Conservation (phyloP, 2,113 vertebrate species). For the Onychostoma macrolepis region DNA sequence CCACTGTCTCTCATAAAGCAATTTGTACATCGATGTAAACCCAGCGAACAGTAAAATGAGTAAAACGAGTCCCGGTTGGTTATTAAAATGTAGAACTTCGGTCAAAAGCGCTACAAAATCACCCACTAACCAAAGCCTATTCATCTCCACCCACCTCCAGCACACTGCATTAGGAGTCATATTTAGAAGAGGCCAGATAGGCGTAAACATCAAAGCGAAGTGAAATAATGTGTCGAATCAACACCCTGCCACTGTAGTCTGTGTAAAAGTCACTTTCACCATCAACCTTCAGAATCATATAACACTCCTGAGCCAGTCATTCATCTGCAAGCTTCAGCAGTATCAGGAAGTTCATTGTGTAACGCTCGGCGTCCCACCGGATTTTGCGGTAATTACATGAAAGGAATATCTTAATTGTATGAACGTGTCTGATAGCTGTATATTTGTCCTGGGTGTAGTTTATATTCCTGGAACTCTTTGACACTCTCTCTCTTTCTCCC, state of each 20-base stretch:
- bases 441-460: slow-evolving; percentile 75
- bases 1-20: not conserved
- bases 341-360: slow-evolving; percentile 75
- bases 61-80: slow-evolving; percentile 1
- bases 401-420: slow-evolving; percentile 79
- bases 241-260: not conserved
- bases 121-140: not conserved
- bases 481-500: slow-evolving; percentile 31
- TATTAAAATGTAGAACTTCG: slow-evolving; percentile 1
- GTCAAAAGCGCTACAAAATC: not conserved
- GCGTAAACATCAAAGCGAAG: not conserved
- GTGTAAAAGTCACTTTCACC: slow-evolving; percentile 51
- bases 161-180: not conserved
- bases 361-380: slow-evolving; percentile 68
- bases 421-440: slow-evolving; percentile 72
- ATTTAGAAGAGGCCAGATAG: not conserved
- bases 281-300: slow-evolving; percentile 50
- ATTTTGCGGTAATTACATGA: slow-evolving; percentile 77
- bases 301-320: slow-evolving; percentile 60
- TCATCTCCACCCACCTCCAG: not conserved
- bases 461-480: slow-evolving; percentile 70
- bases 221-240: not conserved
- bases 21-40: not conserved
- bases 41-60: not conserved
- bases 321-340: slow-evolving; percentile 61